A percentile compares a stretch with the other conserved stretches of the same genome.
Conservation (phyloP, 2,113 vertebrate species). For the Sylvilagus bachmani region DNA sequence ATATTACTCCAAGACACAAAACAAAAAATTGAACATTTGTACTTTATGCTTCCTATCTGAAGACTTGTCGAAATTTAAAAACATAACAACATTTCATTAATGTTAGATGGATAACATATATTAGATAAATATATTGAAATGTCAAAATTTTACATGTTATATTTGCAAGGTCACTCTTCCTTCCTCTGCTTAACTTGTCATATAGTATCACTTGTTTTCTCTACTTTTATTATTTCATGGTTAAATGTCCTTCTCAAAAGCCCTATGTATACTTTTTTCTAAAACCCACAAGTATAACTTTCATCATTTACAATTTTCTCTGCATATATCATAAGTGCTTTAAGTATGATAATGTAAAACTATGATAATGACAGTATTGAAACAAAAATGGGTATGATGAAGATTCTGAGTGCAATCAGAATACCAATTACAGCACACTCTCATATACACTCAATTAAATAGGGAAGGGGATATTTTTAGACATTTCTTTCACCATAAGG, state of each 20-base stretch:
- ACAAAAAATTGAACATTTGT: not conserved
- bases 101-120: not conserved
- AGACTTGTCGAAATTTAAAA: slow-evolving; percentile 33
- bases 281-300: slow-evolving; percentile 39
- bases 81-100: not conserved
- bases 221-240: slow-evolving; percentile 8
- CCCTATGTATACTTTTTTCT: slow-evolving; percentile 26
- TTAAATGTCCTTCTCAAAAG: slow-evolving; percentile 60
- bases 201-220: slow-evolving; percentile 33
- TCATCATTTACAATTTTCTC: slow-evolving; percentile 64
- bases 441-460: slow-evolving; percentile 71
- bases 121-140: slow-evolving; percentile 25
- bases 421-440: slow-evolving; percentile 72
- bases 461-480: slow-evolving; percentile 78
- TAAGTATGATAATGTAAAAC: slow-evolving; percentile 82
- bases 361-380: slow-evolving; percentile 81
- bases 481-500: slow-evolving; percentile 77
- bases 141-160: not conserved
- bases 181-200: not conserved
- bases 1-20: not conserved
- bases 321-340: slow-evolving; percentile 72
- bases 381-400: slow-evolving; percentile 82
- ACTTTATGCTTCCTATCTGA: not conserved
- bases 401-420: slow-evolving; percentile 79
- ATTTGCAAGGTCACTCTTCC: not conserved